A percentile compares a stretch with the other conserved stretches of the same genome.
These are phyloP conservation scores for Plotosus lineatus DNA, from an alignment of 2,113 vertebrate genomes.

Conservation along the genomic window DNA sequence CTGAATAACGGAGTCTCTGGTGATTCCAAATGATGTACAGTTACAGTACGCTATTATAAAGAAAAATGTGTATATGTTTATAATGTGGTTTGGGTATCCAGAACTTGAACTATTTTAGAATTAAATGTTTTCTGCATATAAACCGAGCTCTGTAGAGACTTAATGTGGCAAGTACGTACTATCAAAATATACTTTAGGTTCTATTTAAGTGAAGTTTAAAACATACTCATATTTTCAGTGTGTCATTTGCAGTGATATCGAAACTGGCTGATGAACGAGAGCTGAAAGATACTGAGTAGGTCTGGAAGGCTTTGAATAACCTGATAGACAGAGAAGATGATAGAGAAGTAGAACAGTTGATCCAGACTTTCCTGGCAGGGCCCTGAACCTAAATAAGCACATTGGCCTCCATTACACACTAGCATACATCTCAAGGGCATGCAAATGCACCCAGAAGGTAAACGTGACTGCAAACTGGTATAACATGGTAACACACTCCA, in stretches of 20 bases:
- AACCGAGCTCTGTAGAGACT: background rate
- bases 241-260: background rate
- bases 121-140: constrained; percentile 3
- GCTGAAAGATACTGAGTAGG: background rate
- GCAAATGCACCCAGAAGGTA: background rate
- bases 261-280: background rate
- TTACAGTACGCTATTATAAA: constrained; percentile 10
- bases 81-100: background rate
- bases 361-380: background rate
- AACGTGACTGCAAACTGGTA: constrained; percentile 11
- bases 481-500: background rate
- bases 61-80: constrained; percentile 1
- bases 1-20: constrained; percentile 24
- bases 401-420: constrained; percentile 3
- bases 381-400: constrained; percentile 7
- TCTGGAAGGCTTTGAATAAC: background rate
- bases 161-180: background rate
- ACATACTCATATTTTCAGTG: background rate
- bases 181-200: background rate
- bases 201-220: background rate
- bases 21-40: background rate
- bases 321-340: constrained; percentile 27
- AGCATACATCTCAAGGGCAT: background rate
- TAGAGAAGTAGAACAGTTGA: constrained; percentile 19
- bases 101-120: constrained; percentile 8